These are phyloP conservation scores for Balaeniceps rex DNA, from an alignment of 2,113 vertebrate species.

Conservation along the genomic window DNA sequence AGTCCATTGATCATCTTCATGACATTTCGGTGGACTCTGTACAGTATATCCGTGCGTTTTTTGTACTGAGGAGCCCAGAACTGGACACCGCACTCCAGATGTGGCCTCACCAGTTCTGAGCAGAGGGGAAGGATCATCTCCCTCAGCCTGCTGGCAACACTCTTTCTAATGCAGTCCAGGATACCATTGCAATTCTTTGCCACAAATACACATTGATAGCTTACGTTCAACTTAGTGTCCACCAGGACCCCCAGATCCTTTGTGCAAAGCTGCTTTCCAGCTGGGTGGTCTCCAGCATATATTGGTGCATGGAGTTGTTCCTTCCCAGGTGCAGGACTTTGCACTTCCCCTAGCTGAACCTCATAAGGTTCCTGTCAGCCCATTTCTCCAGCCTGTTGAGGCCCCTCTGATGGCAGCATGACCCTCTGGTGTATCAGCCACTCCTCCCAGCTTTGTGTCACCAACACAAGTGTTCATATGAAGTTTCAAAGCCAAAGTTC, in stretches of 20 bases:
- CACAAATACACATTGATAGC: background rate
- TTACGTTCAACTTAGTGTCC: background rate
- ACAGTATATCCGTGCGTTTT: too few relatives aligned
- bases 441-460: background rate
- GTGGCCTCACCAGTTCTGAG: background rate
- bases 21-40: background rate
- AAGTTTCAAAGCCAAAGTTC: background rate
- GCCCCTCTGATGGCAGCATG: background rate
- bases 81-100: background rate
- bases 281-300: background rate
- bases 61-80: background rate
- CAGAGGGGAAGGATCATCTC: background rate
- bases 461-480: background rate
- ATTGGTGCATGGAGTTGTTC: fast-evolving
- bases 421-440: background rate
- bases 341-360: background rate
- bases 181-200: background rate
- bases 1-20: background rate
- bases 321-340: background rate
- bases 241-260: background rate
- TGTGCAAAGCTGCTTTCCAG: background rate
- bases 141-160: background rate
- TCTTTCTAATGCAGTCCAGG: background rate
- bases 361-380: background rate
- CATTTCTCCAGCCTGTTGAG: background rate